These are phyloP conservation scores for Parnassius glacialis DNA, from an alignment of 2,888 invertebrate species.

Conservation along the genomic window DNA sequence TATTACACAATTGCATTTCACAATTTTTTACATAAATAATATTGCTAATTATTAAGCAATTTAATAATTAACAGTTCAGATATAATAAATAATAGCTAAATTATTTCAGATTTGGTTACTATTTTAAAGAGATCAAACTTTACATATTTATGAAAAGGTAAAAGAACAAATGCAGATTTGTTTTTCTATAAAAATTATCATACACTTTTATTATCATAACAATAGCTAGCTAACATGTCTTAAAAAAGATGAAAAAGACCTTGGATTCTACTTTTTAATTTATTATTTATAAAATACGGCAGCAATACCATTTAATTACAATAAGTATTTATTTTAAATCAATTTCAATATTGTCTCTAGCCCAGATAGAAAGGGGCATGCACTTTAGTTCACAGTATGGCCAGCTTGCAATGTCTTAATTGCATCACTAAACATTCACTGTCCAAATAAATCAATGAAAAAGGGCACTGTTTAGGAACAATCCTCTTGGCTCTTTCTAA, in stretches of 20 bases:
- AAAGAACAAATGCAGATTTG: constrained; percentile 73
- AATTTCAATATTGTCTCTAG: constrained; percentile 80
- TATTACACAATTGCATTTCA: constrained; percentile 42
- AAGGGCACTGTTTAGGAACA: constrained; percentile 89
- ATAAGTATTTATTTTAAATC: constrained; percentile 77
- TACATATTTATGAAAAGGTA: constrained; percentile 49
- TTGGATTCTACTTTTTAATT: constrained; percentile 69
- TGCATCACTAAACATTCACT: constrained; percentile 75
- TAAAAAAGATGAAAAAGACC: constrained; percentile 80
- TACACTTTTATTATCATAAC: constrained; percentile 76
- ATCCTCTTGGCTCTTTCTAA: constrained; percentile 99
- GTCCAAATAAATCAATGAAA: constrained; percentile 72
- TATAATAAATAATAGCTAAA: constrained; percentile 55
- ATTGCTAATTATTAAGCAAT: constrained; percentile 39
- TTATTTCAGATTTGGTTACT: constrained; percentile 66
- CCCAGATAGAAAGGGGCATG: constrained; percentile 51
- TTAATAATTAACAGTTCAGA: constrained; percentile 37
- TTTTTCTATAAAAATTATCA: constrained; percentile 75
- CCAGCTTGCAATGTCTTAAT: constrained; percentile 57
- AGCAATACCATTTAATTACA: constrained; percentile 77
- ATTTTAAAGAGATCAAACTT: constrained; percentile 72
- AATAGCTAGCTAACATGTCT: constrained; percentile 77
- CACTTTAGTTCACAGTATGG: constrained; percentile 51
- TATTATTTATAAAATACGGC: constrained; percentile 78
- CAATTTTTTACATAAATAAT: constrained; percentile 41